These are phyloP conservation scores for Agrotis segetum DNA, from an alignment of 2,888 invertebrate species.

Conservation along the genomic window DNA sequence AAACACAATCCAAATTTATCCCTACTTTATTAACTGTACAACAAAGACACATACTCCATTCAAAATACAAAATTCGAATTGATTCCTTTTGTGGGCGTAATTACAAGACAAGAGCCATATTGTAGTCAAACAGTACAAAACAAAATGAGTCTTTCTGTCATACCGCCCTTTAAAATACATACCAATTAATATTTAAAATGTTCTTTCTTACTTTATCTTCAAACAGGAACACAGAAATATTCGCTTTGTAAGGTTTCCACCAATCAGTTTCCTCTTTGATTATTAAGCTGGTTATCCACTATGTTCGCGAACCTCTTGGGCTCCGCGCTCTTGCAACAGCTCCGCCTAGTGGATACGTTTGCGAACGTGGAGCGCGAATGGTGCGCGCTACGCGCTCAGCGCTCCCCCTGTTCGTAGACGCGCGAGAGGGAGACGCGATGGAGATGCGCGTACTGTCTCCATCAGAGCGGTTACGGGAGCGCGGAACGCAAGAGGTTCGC, in stretches of 20 bases:
- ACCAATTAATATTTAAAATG: constrained; percentile 60
- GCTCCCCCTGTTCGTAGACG: too few species aligned
- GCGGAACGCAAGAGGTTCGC: too few species aligned
- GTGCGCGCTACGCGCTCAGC: too few species aligned
- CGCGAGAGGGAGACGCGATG: too few species aligned
- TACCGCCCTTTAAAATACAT: constrained; percentile 33
- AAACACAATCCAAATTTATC: constrained; percentile 3
- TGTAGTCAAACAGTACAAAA: constrained; percentile 8
- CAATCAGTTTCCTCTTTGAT: constrained; percentile 37
- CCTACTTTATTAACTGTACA: neutral
- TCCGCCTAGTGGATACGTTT: too few species aligned
- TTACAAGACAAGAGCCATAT: constrained; percentile 29
- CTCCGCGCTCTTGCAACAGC: too few species aligned
- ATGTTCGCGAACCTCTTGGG: too few species aligned
- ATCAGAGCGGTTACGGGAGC: too few species aligned
- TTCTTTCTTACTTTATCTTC: constrained; percentile 14
- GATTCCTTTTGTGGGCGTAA: constrained; percentile 36
- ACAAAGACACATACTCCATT: constrained; percentile 16
- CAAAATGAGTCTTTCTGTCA: constrained; percentile 26
- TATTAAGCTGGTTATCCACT: too few species aligned
- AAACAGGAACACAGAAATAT: constrained; percentile 40
- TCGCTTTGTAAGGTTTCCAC: constrained; percentile 40
- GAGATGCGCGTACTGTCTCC: too few species aligned
- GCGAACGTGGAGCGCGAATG: too few species aligned
- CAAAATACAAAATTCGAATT: constrained; percentile 21